These are phyloP conservation scores for Pocota personata DNA, from an alignment of 2,888 invertebrate species.

Conservation along the genomic window DNA sequence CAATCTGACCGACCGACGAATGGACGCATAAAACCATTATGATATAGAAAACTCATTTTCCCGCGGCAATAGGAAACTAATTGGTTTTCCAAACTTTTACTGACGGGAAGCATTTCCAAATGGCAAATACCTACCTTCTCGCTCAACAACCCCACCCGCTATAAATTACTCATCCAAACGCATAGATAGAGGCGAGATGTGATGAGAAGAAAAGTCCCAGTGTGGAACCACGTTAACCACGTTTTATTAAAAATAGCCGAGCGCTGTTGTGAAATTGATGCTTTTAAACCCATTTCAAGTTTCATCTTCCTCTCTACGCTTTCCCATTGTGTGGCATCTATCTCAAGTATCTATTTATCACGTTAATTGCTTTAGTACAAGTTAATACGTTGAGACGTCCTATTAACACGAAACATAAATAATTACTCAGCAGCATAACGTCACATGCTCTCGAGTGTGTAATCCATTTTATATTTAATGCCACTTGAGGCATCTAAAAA, in stretches of 20 bases:
- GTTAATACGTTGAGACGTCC: background rate
- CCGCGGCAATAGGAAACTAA: constrained; percentile 3
- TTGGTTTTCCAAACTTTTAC: constrained; percentile 3
- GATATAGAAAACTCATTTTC: constrained; percentile 9
- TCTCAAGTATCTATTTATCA: background rate
- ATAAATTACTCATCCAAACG: background rate
- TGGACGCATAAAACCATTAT: background rate
- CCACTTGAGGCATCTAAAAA: background rate
- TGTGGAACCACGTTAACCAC: background rate
- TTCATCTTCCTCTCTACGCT: background rate
- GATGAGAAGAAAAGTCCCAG: background rate
- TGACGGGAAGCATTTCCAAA: background rate
- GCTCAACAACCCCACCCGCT: background rate
- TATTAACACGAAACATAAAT: background rate
- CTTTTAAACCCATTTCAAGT: background rate
- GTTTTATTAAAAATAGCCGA: background rate
- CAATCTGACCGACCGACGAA: background rate
- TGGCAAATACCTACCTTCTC: background rate
- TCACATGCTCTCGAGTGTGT: background rate
- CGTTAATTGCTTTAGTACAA: background rate
- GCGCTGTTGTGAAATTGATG: background rate
- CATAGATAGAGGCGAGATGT: background rate
- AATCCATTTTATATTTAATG: background rate
- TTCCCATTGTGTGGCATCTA: background rate
- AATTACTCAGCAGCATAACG: background rate